A percentile compares a stretch with the other conserved stretches of the same genome.
phyloP scores from a whole-genome alignment of 2,888 invertebrate genomes.

The Amphipoea lucens region DNA sequence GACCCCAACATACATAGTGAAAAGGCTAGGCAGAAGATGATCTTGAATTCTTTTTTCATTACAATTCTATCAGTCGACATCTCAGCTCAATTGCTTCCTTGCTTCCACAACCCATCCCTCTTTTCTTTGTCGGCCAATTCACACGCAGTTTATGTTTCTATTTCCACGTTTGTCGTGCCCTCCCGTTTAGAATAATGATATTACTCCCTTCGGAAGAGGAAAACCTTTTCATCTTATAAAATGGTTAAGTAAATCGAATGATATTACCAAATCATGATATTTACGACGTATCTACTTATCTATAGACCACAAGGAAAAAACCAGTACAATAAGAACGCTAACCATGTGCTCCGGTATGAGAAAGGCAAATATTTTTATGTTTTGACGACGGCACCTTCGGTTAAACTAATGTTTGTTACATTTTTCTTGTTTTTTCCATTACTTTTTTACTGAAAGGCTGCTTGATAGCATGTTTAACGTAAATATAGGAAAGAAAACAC shows the following conservation, averaged over 20 bases:
- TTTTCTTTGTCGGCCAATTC: not conserved
- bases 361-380: conserved; percentile 59
- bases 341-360: conserved; percentile 39
- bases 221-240: not conserved
- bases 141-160: not conserved
- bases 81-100: not conserved
- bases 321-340: conserved; percentile 50
- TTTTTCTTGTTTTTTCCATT: conserved; percentile 40
- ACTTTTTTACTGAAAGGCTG: not conserved
- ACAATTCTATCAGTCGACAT: not conserved
- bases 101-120: not conserved
- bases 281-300: conserved; percentile 15
- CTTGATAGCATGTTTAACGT: conserved; percentile 12
- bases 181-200: too few species aligned
- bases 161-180: not conserved
- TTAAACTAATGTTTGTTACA: conserved; percentile 40
- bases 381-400: conserved; percentile 37
- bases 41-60: not conserved
- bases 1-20: too few species aligned
- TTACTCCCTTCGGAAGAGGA: not conserved
- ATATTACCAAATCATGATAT: conserved; percentile 15
- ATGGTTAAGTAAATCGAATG: not conserved
- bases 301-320: conserved; percentile 37
- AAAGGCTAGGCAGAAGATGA: too few species aligned
- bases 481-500: conserved; percentile 24